phyloP scores from a whole-genome alignment of 2,888 invertebrate genomes.

The Acronicta aceris region DNA sequence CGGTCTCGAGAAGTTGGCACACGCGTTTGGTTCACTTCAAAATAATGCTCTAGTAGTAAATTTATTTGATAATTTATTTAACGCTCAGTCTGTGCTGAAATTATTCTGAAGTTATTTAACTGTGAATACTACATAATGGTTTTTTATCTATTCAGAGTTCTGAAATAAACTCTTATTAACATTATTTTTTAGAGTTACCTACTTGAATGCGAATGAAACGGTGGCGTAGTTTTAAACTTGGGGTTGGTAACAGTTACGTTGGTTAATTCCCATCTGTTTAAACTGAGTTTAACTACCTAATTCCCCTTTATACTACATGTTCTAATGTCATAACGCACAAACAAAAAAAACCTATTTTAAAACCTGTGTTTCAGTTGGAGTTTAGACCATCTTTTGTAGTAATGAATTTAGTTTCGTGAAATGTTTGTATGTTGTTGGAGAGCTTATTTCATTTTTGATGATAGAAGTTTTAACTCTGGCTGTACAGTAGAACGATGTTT shows the following conservation, averaged over 20 bases:
- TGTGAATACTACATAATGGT: conserved; percentile 8
- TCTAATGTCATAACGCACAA: too few species aligned
- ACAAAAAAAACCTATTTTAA: too few species aligned
- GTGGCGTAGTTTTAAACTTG: conserved; percentile 30
- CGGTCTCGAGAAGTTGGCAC: conserved; percentile 17
- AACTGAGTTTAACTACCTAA: too few species aligned
- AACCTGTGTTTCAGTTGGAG: too few species aligned
- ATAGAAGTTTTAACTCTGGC: conserved; percentile 1
- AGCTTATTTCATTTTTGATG: background rate
- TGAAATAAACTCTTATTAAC: conserved; percentile 29
- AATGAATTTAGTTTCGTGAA: too few species aligned
- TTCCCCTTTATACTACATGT: too few species aligned
- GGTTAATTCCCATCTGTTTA: conserved; percentile 8
- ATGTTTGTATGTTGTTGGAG: too few species aligned
- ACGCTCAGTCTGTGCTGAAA: conserved; percentile 32
- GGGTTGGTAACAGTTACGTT: conserved; percentile 15
- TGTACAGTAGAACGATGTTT: background rate
- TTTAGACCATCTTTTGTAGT: too few species aligned
- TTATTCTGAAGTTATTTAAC: conserved; percentile 24
- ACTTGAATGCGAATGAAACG: conserved; percentile 25
- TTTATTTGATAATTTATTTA: conserved; percentile 24
- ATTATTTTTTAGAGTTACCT: conserved; percentile 40
- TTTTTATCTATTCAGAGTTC: conserved; percentile 5
- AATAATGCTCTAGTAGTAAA: conserved; percentile 6
- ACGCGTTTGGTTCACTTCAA: background rate